A percentile compares a stretch with the other conserved stretches of the same genome.
Evolutionary conservation across 2,797 vertebrate species (phyloP).

Genomic region (Spatula clypeata): DNA sequence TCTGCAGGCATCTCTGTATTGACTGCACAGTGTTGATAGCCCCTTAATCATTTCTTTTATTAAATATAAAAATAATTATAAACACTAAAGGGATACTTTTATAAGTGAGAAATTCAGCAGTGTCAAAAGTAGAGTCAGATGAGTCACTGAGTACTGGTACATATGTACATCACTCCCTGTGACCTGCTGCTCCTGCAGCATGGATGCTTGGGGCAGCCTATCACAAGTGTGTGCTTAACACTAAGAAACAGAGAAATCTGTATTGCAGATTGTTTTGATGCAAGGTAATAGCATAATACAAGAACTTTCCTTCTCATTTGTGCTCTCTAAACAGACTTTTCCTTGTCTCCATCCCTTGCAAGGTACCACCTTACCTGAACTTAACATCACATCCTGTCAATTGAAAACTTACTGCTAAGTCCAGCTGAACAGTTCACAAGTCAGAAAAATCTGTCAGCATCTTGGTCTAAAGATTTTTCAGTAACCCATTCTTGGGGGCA

Average conservation of each 20-base stretch:
- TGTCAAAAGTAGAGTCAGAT: not conserved
- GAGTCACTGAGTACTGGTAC: not conserved
- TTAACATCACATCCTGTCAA: not conserved
- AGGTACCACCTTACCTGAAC: not conserved
- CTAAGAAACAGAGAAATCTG: not conserved
- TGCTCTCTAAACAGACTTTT: not conserved
- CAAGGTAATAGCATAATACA: not conserved
- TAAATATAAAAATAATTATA: not conserved
- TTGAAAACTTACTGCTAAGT: not conserved
- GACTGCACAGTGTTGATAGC: not conserved
- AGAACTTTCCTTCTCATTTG: not conserved
- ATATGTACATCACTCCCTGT: not conserved
- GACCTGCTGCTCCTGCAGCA: not conserved
- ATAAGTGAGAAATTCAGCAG: not conserved
- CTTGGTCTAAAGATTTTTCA: not conserved
- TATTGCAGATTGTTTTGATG: not conserved
- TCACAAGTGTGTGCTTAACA: not conserved
- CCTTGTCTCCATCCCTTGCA: not conserved
- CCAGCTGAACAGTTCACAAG: not conserved
- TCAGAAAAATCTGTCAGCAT: not conserved
- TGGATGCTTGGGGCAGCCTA: not conserved
- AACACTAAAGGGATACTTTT: not conserved
- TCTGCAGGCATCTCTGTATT: not conserved
- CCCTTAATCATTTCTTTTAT: not conserved
- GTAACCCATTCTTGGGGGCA: not conserved